Evolutionary conservation across 92 coral and sea anemone genomes (phyloP).

Genomic region (Virgularia gustaviana): DNA sequence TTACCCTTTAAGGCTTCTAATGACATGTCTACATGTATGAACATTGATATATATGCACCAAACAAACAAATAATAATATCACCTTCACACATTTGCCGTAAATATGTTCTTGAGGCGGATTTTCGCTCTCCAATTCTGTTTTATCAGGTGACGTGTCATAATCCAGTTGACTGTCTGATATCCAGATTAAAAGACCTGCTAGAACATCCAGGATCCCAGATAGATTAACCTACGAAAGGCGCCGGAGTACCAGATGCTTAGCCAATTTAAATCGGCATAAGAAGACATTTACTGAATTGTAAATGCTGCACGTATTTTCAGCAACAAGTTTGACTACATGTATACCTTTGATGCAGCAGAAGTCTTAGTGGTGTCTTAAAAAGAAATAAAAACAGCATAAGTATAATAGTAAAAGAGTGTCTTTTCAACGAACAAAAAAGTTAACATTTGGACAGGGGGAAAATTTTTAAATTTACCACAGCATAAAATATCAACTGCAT

Average conservation of each 20-base stretch:
- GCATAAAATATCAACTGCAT: too few species aligned
- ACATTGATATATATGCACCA: not conserved
- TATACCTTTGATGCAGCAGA: conserved; percentile 16
- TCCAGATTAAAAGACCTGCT: conserved; percentile 80
- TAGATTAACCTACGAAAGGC: conserved; percentile 66
- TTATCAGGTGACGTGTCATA: conserved; percentile 65
- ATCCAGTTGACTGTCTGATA: conserved; percentile 77
- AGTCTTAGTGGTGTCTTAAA: conserved; percentile 9
- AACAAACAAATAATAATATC: not conserved
- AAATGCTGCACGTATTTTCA: too few species aligned
- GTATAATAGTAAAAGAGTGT: too few species aligned
- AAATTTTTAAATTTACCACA: too few species aligned
- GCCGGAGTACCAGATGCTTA: too few species aligned
- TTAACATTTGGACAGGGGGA: too few species aligned
- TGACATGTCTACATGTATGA: not conserved
- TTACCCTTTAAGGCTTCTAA: too few species aligned
- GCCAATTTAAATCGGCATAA: too few species aligned
- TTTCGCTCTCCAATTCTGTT: conserved; percentile 60
- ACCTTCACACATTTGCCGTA: conserved; percentile 94
- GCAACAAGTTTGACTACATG: not conserved
- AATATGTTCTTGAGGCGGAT: conserved; percentile 67
- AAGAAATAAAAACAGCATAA: not conserved
- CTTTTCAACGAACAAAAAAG: too few species aligned
- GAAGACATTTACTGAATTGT: too few species aligned
- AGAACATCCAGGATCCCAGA: conserved; percentile 85